Percentiles rank a stretch among this genome's conserved stretches.
Evolutionary conservation across 2,888 invertebrate genomes (phyloP).

Genomic region (Trichogramma evanescens): DNA sequence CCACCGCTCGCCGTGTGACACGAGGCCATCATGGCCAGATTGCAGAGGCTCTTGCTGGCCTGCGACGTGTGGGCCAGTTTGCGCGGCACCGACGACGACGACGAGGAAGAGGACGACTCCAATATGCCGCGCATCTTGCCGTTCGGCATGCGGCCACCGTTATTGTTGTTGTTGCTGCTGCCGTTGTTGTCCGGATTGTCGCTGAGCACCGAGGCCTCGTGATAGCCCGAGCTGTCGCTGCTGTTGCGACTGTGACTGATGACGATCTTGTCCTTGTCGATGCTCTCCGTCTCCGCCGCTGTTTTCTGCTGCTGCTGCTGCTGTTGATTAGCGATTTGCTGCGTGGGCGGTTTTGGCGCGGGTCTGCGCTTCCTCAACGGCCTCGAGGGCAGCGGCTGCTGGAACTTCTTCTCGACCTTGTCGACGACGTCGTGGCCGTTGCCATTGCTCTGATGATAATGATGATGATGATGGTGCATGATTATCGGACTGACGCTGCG

Average conservation of each 20-base stretch:
- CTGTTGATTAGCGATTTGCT: conserved; percentile 13
- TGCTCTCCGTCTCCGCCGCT: conserved; percentile 17
- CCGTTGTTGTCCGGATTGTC: conserved; percentile 50
- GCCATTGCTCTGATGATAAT: conserved; percentile 32
- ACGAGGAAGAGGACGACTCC: conserved; percentile 23
- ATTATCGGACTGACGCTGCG: conserved; percentile 36
- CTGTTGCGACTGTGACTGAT: conserved; percentile 65
- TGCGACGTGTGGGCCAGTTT: conserved; percentile 41
- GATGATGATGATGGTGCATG: conserved; percentile 47
- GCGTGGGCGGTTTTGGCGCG: conserved; percentile 54
- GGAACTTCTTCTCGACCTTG: conserved; percentile 6
- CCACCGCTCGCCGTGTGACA: conserved; percentile 15
- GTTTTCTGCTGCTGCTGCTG: conserved; percentile 2
- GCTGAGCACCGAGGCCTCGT: conserved; percentile 61
- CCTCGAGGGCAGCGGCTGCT: conserved; percentile 47
- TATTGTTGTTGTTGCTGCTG: conserved; percentile 2
- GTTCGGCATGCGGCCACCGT: conserved; percentile 34
- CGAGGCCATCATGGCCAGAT: conserved; percentile 34
- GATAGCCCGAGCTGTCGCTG: conserved; percentile 67
- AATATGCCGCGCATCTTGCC: conserved; percentile 35
- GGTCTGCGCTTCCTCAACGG: conserved; percentile 54
- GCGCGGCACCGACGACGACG: conserved; percentile 22
- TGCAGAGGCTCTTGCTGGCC: conserved; percentile 42
- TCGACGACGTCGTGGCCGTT: not conserved
- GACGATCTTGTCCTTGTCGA: conserved; percentile 46